Evolutionary conservation across 2,888 invertebrate genomes (phyloP), one percentile per base, ranked within the genome.

Genomic region (Stenichneumon culpator): DNA sequence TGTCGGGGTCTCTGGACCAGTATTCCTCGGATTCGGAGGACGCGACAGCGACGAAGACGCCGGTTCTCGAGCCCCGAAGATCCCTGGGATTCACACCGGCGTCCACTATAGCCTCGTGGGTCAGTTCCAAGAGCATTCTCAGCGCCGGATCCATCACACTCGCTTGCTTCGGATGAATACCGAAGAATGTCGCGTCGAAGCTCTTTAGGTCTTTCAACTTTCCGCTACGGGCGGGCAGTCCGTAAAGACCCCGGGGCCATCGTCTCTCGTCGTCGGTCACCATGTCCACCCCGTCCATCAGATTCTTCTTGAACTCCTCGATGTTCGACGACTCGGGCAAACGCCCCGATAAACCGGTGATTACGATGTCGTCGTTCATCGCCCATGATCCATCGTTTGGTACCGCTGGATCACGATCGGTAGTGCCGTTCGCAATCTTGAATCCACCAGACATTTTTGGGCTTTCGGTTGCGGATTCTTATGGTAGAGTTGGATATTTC

Each of bases 31-130:
- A 97, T 94, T 99, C 99, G 28, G 97, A 97, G 87, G 96, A 96
- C 82, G 98, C 98, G 19, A 97, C 98, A 84, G 99, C 99, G 88
- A 99, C 96, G 94, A 97, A 99, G 2, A 99, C 99, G 86, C 99
- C 99, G 72, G 99, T 99, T 92, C 96, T 97, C 11, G 97, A 96
- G 78, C 99, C 99, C 89, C 97, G 96, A 77, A 99, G 94, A 89
- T 97, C 97, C 78, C 95, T 95, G 11, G 99, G 99, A 94, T 97
- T 98, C 84, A 97, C 90, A 90, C 97, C 97, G 77, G 99, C 97
- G 95, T 99, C 99, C 86, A 99, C 95, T 86, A 99, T 96, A 52
- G 97, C 97, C 94, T 99, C 99, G 94, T 98, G 97, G n/a, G 98
- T 98, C 60, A 97, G 94, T 95, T 99, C 99, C 73, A 99, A 95